Evolutionary conservation across 2,113 vertebrate genomes (phyloP).

Genomic region (Brachionichthys hirsutus): DNA sequence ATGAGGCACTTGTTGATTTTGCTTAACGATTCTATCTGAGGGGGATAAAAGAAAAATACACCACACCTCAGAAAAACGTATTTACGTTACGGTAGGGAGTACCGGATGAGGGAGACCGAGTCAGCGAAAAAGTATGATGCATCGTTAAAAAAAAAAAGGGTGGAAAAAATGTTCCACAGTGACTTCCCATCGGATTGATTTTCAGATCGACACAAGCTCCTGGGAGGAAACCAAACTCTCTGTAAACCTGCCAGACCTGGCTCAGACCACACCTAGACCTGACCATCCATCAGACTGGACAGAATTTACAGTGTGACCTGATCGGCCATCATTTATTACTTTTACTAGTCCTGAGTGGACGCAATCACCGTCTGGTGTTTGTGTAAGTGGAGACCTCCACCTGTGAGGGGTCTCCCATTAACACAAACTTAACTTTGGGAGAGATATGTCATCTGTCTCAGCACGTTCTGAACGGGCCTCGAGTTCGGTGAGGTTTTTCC

Average conservation of each 20-base stretch:
- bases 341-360: conserved; percentile 74
- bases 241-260: conserved; percentile 63
- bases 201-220: conserved; percentile 57
- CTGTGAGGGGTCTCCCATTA: conserved; percentile 71
- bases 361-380: conserved; percentile 75
- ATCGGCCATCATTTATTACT: conserved; percentile 78
- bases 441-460: conserved; percentile 54
- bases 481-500: conserved; percentile 1
- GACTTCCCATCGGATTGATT: conserved; percentile 57
- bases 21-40: conserved; percentile 25
- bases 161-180: conserved; percentile 53
- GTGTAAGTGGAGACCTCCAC: conserved; percentile 75
- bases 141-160: conserved; percentile 54
- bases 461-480: conserved; percentile 19
- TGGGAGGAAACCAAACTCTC: conserved; percentile 59
- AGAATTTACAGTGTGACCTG: conserved; percentile 74
- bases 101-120: conserved; percentile 49
- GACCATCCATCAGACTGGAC: conserved; percentile 69
- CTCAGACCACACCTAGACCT: conserved; percentile 58
- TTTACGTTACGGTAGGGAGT: conserved; percentile 53
- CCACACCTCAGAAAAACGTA: conserved; percentile 49
- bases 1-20: conserved; percentile 42
- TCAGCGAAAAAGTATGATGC: conserved; percentile 57
- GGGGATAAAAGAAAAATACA: conserved; percentile 32
- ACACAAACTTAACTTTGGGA: conserved; percentile 59